These are phyloP conservation scores for Ctenopoma multispine DNA, from an alignment of 2,797 vertebrate genomes.

Conservation along the genomic window DNA sequence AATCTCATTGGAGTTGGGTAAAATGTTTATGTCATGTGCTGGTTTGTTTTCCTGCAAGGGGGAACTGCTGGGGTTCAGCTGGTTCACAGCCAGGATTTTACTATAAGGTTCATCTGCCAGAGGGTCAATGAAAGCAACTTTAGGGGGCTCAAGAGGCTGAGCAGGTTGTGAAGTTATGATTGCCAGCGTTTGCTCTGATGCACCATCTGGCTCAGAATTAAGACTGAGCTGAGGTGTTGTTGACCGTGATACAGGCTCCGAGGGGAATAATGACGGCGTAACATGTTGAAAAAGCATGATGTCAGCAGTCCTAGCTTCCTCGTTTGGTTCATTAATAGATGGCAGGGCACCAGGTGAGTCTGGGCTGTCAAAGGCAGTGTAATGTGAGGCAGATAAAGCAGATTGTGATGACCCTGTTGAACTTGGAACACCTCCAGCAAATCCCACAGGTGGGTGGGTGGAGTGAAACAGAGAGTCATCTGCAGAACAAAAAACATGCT, in stretches of 20 bases:
- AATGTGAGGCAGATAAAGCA: conserved; percentile 66
- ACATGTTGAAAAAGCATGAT: conserved; percentile 31
- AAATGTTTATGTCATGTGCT: conserved; percentile 37
- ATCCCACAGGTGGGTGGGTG: conserved; percentile 42
- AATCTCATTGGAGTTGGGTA: conserved; percentile 49
- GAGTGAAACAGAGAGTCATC: conserved; percentile 65
- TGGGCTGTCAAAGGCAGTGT: conserved; percentile 61
- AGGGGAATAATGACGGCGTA: conserved; percentile 36
- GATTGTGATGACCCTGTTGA: conserved; percentile 61
- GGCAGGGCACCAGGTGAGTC: conserved; percentile 56
- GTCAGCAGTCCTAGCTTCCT: conserved; percentile 44
- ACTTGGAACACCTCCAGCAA: conserved; percentile 56
- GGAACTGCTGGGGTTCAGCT: conserved; percentile 59
- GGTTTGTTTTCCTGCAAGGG: conserved; percentile 57
- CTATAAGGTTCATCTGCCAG: conserved; percentile 38
- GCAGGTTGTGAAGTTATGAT: conserved; percentile 35
- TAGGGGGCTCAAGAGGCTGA: conserved; percentile 39
- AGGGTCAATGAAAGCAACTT: conserved; percentile 33
- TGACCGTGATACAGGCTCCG: conserved; percentile 25
- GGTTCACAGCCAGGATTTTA: conserved; percentile 43
- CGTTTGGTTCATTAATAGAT: conserved; percentile 53
- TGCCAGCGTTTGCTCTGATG: conserved; percentile 37
- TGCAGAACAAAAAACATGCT: conserved; percentile 46
- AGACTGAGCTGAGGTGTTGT: conserved; percentile 35
- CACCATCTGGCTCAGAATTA: conserved; percentile 39